Base-by-base conservation (phyloP, 2,113 vertebrate species). In the Menura novaehollandiae region DNA sequence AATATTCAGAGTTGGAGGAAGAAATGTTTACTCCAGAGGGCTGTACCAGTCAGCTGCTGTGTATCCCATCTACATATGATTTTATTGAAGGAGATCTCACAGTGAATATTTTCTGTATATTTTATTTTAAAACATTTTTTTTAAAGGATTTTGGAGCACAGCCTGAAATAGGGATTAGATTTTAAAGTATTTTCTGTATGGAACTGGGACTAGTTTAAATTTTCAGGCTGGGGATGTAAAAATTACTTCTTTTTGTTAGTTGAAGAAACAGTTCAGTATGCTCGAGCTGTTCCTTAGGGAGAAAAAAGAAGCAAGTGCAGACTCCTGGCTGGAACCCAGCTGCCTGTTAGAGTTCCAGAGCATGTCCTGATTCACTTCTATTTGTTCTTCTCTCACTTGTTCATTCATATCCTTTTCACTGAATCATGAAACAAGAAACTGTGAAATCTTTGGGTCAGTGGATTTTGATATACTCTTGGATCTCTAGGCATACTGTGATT, bases 221-320 rank as follows among this genome's bases (percentile, higher is more conserved):
- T 93, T 96, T 95, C 96, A 95, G 94, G 64, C 53, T 95, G 56
- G 32, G 51, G 62, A 78, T 95, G 88, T 72, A 91, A 96, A 97
- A 98, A 97, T 94, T 95, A 77, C 78, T 82, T 64, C 87, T 90
- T 96, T 97, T 96, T 96, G 87, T 96, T 97, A 88, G 91, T 72
- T 59, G 95, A 96, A 97, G 96, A 96, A 98, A 94, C 93, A 97
- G 85, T 92, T 97, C 97, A 96, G 97, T 98, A 93, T 94, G 93
- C 89, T 93, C 74, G 85, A 94, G 82, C 77, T 89, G 89, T 84
- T 93, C 60, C 63, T 97, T 77, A 66, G 89, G 80, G 91, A 96
- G 43, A 76, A 94, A 93, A 96, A 92, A 91, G 67, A 94, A 47
- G 47, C 83, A 83, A 96, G 72, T 81, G 92, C 90, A 96, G 88